Evolutionary conservation across 2,888 invertebrate species (phyloP).

Genomic region (Drosophila nr. medialis): DNA sequence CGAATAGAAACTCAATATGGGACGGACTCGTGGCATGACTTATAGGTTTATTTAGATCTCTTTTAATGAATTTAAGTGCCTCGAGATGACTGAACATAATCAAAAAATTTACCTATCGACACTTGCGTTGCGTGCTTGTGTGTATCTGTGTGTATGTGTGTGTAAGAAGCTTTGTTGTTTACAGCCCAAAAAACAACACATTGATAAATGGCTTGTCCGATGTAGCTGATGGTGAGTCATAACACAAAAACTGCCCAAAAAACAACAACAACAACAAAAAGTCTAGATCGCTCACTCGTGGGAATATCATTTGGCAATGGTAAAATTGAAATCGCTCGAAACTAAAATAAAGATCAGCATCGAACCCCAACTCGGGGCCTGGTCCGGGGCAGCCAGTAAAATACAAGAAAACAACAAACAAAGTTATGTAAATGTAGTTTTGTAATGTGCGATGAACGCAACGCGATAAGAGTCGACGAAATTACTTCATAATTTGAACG

Average conservation of each 20-base stretch:
- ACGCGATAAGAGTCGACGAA: constrained; percentile 71
- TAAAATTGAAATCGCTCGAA: constrained; percentile 61
- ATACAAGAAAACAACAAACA: constrained; percentile 51
- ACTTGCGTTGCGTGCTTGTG: constrained; percentile 36
- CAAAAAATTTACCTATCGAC: constrained; percentile 60
- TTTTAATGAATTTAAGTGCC: constrained; percentile 76
- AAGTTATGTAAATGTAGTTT: constrained; percentile 79
- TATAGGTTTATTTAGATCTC: constrained; percentile 80
- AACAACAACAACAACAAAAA: constrained; percentile 16
- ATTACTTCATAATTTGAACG: constrained; percentile 79
- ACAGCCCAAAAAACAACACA: constrained; percentile 22
- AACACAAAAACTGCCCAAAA: constrained; percentile 36
- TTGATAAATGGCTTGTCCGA: constrained; percentile 40
- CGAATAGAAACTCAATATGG: constrained; percentile 72
- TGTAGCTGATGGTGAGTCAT: constrained; percentile 49
- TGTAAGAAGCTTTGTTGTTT: constrained; percentile 56
- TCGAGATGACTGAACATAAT: constrained; percentile 74
- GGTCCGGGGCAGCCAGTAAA: constrained; percentile 13
- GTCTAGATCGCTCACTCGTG: constrained; percentile 50
- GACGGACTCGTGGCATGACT: constrained; percentile 77
- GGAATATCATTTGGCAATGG: constrained; percentile 73
- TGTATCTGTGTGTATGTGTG: not conserved
- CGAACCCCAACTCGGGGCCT: constrained; percentile 14
- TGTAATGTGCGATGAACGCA: constrained; percentile 81
- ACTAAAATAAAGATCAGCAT: constrained; percentile 64